Evolutionary conservation across 2,113 vertebrate species (phyloP).

Genomic region (Jacana jacana): DNA sequence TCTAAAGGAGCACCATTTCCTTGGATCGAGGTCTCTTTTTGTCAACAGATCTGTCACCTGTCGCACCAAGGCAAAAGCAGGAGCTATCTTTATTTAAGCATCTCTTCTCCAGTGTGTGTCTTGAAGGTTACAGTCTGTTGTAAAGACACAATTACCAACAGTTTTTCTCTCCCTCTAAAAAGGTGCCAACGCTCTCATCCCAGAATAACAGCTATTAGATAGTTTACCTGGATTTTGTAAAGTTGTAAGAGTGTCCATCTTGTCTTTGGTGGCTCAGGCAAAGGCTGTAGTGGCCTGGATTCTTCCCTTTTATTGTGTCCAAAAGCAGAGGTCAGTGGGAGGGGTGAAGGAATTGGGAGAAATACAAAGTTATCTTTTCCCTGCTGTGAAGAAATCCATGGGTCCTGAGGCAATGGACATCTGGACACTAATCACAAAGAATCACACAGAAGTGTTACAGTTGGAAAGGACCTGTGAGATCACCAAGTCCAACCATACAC

Average conservation of each 20-base stretch:
- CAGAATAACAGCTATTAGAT: not conserved
- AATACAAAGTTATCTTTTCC: not conserved
- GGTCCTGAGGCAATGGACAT: not conserved
- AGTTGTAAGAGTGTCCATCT: not conserved
- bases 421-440: not conserved
- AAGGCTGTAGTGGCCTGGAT: not conserved
- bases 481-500: too few species aligned
- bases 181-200: not conserved
- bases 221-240: not conserved
- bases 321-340: not conserved
- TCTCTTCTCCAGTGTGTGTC: not conserved
- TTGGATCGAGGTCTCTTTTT: not conserved
- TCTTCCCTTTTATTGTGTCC: not conserved
- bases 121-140: not conserved
- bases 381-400: not conserved
- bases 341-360: not conserved
- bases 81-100: not conserved
- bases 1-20: not conserved
- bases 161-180: not conserved
- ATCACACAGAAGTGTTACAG: not conserved
- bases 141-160: not conserved
- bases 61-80: not conserved
- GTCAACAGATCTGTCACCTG: not conserved
- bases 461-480: too few species aligned
- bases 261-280: not conserved